phyloP scores from a whole-genome alignment of 2,888 invertebrate species.

The Invenusta paracnida region DNA sequence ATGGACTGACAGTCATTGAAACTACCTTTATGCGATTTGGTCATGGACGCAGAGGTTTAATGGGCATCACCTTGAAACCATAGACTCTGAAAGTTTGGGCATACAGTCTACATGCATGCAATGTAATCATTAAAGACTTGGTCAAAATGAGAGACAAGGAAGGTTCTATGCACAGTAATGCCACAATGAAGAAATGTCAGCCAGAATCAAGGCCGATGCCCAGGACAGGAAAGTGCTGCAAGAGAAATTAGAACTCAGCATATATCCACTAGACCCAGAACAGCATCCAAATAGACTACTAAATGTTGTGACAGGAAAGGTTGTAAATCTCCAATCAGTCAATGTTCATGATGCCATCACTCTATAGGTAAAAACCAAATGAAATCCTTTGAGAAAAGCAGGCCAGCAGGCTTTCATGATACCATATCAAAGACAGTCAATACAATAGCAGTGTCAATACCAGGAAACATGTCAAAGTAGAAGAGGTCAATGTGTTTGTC shows the following conservation, averaged over 20 bases:
- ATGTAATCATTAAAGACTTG: conserved; percentile 10
- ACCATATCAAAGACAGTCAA: background rate
- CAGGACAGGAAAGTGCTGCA: background rate
- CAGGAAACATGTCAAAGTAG: conserved; percentile 36
- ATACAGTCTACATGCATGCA: conserved; percentile 46
- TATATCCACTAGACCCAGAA: background rate
- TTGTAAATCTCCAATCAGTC: background rate
- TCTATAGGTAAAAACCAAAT: conserved; percentile 22
- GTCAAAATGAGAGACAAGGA: conserved; percentile 31
- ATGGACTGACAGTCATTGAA: background rate
- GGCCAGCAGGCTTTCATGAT: conserved; percentile 23
- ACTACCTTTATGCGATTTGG: conserved; percentile 47
- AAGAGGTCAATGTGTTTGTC: conserved; percentile 38
- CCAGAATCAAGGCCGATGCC: background rate
- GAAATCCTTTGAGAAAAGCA: conserved; percentile 21
- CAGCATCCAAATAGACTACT: background rate
- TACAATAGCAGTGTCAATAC: conserved; percentile 24
- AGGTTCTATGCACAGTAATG: background rate
- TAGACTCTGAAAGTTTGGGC: conserved; percentile 47
- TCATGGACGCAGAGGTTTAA: conserved; percentile 46
- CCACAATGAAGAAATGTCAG: conserved; percentile 34
- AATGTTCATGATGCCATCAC: conserved; percentile 17
- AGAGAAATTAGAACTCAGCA: background rate
- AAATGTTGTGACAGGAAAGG: conserved; percentile 32
- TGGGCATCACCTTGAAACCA: conserved; percentile 45